Base-by-base conservation (phyloP, 1,140 invertebrate species). In the Drosophila sulfurigaster region DNA sequence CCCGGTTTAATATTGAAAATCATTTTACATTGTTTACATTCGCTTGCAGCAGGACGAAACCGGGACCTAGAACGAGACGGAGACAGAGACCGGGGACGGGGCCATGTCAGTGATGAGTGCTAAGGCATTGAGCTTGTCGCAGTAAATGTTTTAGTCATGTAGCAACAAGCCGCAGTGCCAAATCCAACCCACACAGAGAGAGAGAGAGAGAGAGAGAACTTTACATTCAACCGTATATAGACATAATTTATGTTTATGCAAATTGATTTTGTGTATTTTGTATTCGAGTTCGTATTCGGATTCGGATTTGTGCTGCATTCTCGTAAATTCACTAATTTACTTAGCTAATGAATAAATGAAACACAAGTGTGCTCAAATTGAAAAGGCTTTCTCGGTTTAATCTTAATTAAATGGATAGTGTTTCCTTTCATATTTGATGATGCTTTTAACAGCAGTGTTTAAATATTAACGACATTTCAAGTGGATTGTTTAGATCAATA, bases 131-230 rank as follows among this genome's bases (percentile, higher is more conserved):
- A 71, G 66, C 76, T 71, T 78, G 76, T 88, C 75, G 76, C 71
- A 77, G 80, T 88, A 82, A 87, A 88, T 88, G 83, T 88, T 88
- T 52, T 70, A 82, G 76, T 82, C 83, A 75, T 88, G 82, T 88
- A 68, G 62, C 79, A 67, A 87, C 83, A 88, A 82, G 86, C 82
- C 82, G 63, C 83, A 82, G 71, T 78, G 68, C 52, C 78, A 74
- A 80, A 85, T 65, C 56, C 65, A 73, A 41, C 57, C 57, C 35
- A 13, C 30, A 32, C 10, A 11, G 48, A 54, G 10, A 20, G 15
- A 49, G 1, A 57, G 4, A 35, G 10, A 5, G 8, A 25, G 28
- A 46, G 35, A 46, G 20, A 35, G 28, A 13, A 35, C 30, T 57
- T 13, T 64, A 28, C 32, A 16, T 7, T n/a, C 16, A 41, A 43